Conservation (phyloP, 2,888 invertebrate genomes). For the Hirtodrosophila cameraria region DNA sequence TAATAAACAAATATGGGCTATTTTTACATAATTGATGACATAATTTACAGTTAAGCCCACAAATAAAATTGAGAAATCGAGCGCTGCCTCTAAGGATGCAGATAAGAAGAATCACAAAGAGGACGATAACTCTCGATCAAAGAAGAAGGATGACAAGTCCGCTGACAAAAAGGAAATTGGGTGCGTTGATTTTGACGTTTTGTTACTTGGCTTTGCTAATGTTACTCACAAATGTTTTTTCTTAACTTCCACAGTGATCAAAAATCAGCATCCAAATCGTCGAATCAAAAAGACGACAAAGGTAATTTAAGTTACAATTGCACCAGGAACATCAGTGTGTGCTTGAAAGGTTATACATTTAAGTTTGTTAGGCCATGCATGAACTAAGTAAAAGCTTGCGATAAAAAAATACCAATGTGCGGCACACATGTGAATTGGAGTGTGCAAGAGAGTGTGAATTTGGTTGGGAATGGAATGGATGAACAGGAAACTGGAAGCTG, state of each 20-base stretch:
- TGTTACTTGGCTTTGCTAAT: conserved; percentile 5
- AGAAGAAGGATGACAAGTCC: conserved; percentile 84
- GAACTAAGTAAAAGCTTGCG: conserved; percentile 37
- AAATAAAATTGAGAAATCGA: conserved; percentile 55
- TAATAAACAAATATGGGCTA: no score
- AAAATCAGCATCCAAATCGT: conserved; percentile 76
- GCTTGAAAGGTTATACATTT: conserved; percentile 43
- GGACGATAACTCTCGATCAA: conserved; percentile 60
- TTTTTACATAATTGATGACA: not conserved
- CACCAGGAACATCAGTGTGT: conserved; percentile 52
- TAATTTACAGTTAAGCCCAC: conserved; percentile 59
- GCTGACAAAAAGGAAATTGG: conserved; percentile 86
- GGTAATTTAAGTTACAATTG: conserved; percentile 79
- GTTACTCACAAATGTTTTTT: not conserved
- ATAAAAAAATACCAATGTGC: conserved; percentile 29
- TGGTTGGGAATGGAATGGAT: conserved; percentile 55
- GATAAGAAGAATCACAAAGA: conserved; percentile 76
- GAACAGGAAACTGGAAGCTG: no score
- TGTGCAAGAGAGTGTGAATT: conserved; percentile 80
- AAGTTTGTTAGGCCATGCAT: conserved; percentile 47
- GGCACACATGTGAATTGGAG: conserved; percentile 31
- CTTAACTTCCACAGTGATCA: conserved; percentile 70
- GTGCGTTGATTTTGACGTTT: conserved; percentile 80
- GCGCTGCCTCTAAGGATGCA: conserved; percentile 56
- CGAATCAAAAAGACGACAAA: conserved; percentile 83